These are phyloP conservation scores for Sarcophaga caerulescens DNA, from an alignment of 2,888 invertebrate species.

Conservation along the genomic window DNA sequence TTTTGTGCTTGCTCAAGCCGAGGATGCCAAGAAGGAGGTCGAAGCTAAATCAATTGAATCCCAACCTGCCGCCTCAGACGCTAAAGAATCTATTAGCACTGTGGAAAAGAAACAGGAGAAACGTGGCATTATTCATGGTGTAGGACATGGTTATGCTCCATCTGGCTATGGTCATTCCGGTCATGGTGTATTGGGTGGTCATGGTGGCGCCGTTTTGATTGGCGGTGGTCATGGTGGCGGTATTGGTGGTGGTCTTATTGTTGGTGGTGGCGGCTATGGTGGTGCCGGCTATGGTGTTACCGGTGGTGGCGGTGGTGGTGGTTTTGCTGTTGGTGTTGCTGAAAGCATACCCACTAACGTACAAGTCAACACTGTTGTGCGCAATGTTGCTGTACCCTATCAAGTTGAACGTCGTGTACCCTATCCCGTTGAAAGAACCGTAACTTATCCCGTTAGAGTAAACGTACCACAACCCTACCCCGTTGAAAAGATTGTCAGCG, in stretches of 20 bases:
- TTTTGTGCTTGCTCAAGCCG: conserved; percentile 84
- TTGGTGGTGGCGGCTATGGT: too few species aligned
- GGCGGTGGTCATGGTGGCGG: conserved; percentile 71
- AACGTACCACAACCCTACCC: conserved; percentile 87
- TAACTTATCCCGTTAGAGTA: conserved; percentile 85
- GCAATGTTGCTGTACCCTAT: conserved; percentile 88
- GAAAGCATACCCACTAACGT: conserved; percentile 81
- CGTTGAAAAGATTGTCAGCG: conserved; percentile 82
- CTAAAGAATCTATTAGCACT: conserved; percentile 83
- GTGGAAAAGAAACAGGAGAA: conserved; percentile 89
- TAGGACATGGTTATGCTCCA: conserved; percentile 83
- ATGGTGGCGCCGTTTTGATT: conserved; percentile 80
- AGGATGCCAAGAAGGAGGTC: conserved; percentile 83
- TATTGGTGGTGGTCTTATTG: conserved; percentile 64
- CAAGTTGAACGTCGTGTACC: conserved; percentile 86
- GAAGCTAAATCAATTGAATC: conserved; percentile 72
- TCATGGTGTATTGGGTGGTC: conserved; percentile 79
- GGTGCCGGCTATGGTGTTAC: too few species aligned
- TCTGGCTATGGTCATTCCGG: conserved; percentile 66
- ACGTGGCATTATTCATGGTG: conserved; percentile 84
- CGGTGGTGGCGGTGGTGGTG: too few species aligned
- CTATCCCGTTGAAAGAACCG: conserved; percentile 85
- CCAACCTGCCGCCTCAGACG: conserved; percentile 81
- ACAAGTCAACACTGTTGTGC: conserved; percentile 86
- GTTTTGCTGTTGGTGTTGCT: conserved; percentile 71